These are phyloP conservation scores for Epizoanthus scotinus DNA, from an alignment of 92 coral and sea anemone genomes.

Conservation along the genomic window DNA sequence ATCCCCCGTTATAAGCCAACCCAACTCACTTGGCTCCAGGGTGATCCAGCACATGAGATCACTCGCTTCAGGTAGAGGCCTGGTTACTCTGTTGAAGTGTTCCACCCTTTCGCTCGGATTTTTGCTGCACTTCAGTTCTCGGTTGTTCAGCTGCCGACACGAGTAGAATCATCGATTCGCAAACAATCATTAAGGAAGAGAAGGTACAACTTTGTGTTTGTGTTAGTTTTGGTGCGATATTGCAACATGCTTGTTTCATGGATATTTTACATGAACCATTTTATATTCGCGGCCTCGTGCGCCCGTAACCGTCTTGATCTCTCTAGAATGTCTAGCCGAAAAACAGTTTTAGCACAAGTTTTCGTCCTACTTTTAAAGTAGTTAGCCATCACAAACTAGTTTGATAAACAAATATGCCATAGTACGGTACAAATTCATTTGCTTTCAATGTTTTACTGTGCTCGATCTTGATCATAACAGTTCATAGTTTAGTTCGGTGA, in stretches of 20 bases:
- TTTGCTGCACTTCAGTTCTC: not conserved
- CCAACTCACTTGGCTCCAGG: no score
- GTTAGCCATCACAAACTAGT: no score
- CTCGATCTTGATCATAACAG: not conserved
- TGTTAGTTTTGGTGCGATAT: not conserved
- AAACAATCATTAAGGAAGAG: not conserved
- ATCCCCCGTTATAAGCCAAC: no score
- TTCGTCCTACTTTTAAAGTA: no score
- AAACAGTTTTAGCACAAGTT: no score
- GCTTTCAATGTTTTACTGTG: not conserved
- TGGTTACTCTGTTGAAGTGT: not conserved
- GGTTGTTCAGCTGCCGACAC: slow-evolving; percentile 6
- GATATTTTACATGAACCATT: no score
- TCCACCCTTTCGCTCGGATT: slow-evolving; percentile 16
- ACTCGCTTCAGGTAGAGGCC: not conserved
- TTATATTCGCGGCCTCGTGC: not conserved
- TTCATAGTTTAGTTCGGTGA: not conserved
- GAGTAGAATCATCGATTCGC: not conserved
- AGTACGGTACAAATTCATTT: not conserved
- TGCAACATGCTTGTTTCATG: not conserved
- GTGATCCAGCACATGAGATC: no score
- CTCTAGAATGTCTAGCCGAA: no score
- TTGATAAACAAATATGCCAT: no score
- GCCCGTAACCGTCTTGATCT: no score
- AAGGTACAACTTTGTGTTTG: slow-evolving; percentile 4